Base-by-base conservation (phyloP, 2,888 invertebrate species). In the Hirtodrosophila trivittata region DNA sequence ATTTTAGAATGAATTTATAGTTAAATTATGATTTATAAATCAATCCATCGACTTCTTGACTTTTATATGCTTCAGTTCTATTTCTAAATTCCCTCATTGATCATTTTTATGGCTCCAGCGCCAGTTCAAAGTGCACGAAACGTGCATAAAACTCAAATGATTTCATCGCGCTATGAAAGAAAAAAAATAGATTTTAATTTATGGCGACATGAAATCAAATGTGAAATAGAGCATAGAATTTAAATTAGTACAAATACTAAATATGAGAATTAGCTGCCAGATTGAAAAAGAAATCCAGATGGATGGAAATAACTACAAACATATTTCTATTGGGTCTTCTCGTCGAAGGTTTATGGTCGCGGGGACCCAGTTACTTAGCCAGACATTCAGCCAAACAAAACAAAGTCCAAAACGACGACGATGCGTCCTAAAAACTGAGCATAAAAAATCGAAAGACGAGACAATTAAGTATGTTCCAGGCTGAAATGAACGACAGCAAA, bases 221-320 rank as follows among this genome's bases (percentile, higher is more conserved):
- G 55, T 43, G 60, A 76, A 72, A 50, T 66, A 76, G 81, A 76
- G 81, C 84, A 63, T 73, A 73, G 46, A 45, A 73, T 84, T 76
- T 76, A 84, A 84, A 77, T 76, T 65, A 68, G 72, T 80, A 37
- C 45, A 62, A 66, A 70, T 74, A 51, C 25, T 41, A 47, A 52
- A 58, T 35, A 59, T 51, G 37, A 59, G 51, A 56, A 56, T 70
- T 69, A 70, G 52, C 43, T 33, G 43, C 32, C 28, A 25, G 25
- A 38, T 30, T 18, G 18, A 38, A 63, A 45, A 35, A 45, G 7
- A 38, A 54, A 52, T 59, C 14, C 39, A 39, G 21, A 42, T 46
- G 32, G 47, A 21, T 25, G 21, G 14, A 58, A 35, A 59, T 9
- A 26, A 39, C 18, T 6, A 21, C 5, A 39, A 18, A 10, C 18